Conservation (phyloP, 2,797 vertebrate genomes). For the Gephyroberyx darwinii region DNA sequence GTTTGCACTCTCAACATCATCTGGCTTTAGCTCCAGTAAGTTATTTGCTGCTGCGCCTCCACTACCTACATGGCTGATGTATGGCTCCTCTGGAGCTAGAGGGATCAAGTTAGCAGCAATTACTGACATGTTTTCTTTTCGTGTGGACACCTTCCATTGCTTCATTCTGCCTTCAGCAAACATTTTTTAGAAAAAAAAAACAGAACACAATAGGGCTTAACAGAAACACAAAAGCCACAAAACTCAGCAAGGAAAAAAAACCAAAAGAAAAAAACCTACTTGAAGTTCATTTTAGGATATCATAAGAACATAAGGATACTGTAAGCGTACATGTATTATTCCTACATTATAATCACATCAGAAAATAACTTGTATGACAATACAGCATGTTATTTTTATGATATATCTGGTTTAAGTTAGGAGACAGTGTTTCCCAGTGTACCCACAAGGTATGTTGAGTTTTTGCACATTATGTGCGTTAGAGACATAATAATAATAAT, state of each 20-base stretch:
- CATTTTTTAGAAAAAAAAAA: conserved; percentile 49
- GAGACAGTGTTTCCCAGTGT: too few relatives aligned
- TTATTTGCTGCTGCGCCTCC: conserved; percentile 78
- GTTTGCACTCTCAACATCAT: conserved; percentile 84
- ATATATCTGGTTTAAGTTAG: too few relatives aligned
- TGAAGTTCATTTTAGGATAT: conserved; percentile 28
- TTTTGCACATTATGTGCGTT: too few relatives aligned
- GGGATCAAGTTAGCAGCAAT: conserved; percentile 80
- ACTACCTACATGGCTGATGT: conserved; percentile 83
- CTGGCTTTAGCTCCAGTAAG: conserved; percentile 79
- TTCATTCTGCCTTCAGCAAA: conserved; percentile 69
- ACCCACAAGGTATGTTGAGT: too few relatives aligned
- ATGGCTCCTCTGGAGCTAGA: conserved; percentile 66
- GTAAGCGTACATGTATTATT: too few relatives aligned
- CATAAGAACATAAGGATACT: not conserved
- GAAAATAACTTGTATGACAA: not conserved
- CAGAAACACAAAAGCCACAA: not conserved
- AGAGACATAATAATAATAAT: too few relatives aligned
- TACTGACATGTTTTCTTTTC: conserved; percentile 80
- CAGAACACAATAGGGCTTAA: conserved; percentile 18
- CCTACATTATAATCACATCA: not conserved
- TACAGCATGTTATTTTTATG: not conserved
- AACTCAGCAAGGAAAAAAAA: not conserved
- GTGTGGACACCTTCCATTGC: conserved; percentile 63
- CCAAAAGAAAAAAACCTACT: not conserved